A percentile compares a stretch with the other conserved stretches of the same genome.
phyloP scores from a whole-genome alignment of 2,113 vertebrate species.

The Scartelaos histophorus region DNA sequence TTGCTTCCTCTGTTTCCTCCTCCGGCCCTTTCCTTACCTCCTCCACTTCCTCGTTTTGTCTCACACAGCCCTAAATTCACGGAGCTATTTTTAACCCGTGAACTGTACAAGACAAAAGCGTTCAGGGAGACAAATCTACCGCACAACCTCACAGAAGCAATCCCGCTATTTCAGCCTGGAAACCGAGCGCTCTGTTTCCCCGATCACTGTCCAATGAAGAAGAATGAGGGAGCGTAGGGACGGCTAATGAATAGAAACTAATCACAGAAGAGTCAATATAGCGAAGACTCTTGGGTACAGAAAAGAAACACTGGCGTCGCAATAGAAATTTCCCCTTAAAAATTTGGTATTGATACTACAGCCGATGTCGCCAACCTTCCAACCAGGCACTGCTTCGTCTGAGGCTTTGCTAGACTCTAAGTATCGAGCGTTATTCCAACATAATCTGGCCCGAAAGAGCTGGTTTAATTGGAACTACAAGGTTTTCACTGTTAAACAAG shows the following conservation, averaged over 20 bases:
- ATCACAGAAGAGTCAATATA: neutral
- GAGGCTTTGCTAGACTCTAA: too few species aligned
- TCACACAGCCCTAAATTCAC: constrained; percentile 11
- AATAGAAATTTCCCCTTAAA: too few species aligned
- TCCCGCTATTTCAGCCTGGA: neutral
- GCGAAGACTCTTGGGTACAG: neutral
- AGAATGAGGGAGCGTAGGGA: neutral
- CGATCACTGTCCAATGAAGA: neutral
- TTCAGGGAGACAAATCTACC: constrained; percentile 1
- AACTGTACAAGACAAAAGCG: neutral
- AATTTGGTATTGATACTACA: too few species aligned
- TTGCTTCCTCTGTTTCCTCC: neutral
- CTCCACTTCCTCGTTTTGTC: neutral
- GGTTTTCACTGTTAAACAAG: too few species aligned
- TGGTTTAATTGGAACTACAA: too few species aligned
- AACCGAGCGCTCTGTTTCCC: neutral
- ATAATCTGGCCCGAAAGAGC: too few species aligned
- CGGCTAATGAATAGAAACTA: neutral
- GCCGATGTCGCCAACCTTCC: too few species aligned
- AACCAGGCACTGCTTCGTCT: too few species aligned
- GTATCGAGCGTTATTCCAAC: too few species aligned
- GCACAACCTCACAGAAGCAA: neutral
- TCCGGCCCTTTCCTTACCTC: neutral
- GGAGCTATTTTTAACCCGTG: constrained; percentile 39
- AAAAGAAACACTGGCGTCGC: neutral